These are phyloP conservation scores for Eristalinus sepulchralis DNA, from an alignment of 2,888 invertebrate species.

Conservation along the genomic window DNA sequence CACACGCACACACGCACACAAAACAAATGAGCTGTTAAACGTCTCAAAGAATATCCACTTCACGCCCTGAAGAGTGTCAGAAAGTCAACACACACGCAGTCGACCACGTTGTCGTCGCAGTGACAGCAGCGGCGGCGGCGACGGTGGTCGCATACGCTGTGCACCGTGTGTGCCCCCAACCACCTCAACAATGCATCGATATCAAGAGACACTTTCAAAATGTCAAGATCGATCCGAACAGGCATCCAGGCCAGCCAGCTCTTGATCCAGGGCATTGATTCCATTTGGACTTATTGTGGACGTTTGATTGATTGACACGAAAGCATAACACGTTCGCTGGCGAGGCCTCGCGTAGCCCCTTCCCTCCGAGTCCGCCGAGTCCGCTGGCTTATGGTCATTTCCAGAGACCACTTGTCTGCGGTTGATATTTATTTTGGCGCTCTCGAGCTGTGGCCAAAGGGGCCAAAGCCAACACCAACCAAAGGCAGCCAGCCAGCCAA, in stretches of 20 bases:
- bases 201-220: constrained; percentile 60
- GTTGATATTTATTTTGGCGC: constrained; percentile 68
- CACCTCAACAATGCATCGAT: constrained; percentile 50
- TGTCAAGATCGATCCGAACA: constrained; percentile 32
- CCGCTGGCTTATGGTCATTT: constrained; percentile 42
- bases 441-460: constrained; percentile 40
- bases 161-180: constrained; percentile 1
- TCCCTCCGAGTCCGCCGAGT: not conserved
- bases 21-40: constrained; percentile 44
- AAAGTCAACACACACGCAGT: constrained; percentile 27
- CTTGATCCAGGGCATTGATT: constrained; percentile 52
- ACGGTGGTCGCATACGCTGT: not conserved
- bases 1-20: constrained; percentile 2
- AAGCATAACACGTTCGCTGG: constrained; percentile 63
- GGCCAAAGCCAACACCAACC: not conserved
- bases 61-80: constrained; percentile 35
- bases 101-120: not conserved
- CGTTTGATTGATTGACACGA: constrained; percentile 69
- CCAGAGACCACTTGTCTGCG: constrained; percentile 66
- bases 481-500: not conserved
- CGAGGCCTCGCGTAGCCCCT: constrained; percentile 4
- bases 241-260: not conserved
- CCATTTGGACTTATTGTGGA: constrained; percentile 64
- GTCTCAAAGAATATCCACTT: constrained; percentile 36
- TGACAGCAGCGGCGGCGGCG: not conserved